Evolutionary conservation across 2,888 invertebrate species (phyloP).

Genomic region (Syrphus vitripennis): DNA sequence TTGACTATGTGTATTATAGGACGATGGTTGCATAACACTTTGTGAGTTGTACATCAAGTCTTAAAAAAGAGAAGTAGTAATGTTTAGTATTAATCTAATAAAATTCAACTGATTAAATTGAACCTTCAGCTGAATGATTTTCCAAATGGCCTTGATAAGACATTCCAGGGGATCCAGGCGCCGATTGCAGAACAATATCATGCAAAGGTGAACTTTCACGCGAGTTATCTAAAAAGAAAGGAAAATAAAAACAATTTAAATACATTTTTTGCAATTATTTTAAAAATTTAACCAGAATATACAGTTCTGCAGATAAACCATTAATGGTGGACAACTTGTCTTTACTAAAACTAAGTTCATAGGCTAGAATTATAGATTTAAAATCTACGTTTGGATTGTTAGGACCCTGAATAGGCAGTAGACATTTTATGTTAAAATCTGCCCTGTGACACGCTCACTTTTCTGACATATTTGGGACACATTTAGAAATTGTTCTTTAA

Average conservation of each 20-base stretch:
- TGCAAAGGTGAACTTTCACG: slow-evolving; percentile 96
- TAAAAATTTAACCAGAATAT: background rate
- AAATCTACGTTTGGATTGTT: too few relatives aligned
- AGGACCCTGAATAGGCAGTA: too few relatives aligned
- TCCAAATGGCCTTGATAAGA: slow-evolving; percentile 77
- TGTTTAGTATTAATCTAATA: background rate
- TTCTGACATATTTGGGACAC: too few relatives aligned
- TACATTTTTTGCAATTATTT: background rate
- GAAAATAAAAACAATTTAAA: background rate
- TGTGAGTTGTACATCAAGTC: slow-evolving; percentile 79
- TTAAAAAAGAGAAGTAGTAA: slow-evolving; percentile 55
- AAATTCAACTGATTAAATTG: slow-evolving; percentile 31
- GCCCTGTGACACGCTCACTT: too few relatives aligned
- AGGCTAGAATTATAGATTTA: too few relatives aligned
- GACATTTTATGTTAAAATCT: too few relatives aligned
- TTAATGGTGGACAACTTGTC: too few relatives aligned
- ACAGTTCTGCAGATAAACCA: too few relatives aligned
- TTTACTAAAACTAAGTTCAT: too few relatives aligned
- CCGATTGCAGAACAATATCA: slow-evolving; percentile 84
- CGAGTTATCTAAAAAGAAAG: slow-evolving; percentile 82
- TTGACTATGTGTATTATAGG: slow-evolving; percentile 79
- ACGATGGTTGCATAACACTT: slow-evolving; percentile 76
- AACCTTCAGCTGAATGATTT: slow-evolving; percentile 79
- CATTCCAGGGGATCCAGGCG: slow-evolving; percentile 86
- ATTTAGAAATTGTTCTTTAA: too few relatives aligned